These are phyloP conservation scores for Sebastes kiyomatsui DNA, from an alignment of 2,797 vertebrate genomes.

Conservation along the genomic window DNA sequence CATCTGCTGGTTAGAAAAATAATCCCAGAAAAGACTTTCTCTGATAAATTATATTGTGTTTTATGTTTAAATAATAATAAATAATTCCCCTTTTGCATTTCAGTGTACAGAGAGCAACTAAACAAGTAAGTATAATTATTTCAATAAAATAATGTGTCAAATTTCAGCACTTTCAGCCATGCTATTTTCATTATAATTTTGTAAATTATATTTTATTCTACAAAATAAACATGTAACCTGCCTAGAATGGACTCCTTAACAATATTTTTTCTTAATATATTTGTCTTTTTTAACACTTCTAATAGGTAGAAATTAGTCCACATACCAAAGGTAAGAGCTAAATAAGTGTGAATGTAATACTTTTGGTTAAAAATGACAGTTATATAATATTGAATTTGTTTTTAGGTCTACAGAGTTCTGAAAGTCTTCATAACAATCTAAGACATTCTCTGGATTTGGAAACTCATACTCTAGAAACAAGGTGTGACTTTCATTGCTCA, in stretches of 20 bases:
- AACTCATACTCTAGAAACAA: constrained; percentile 47
- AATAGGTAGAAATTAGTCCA: constrained; percentile 34
- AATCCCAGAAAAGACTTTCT: background rate
- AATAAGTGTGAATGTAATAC: background rate
- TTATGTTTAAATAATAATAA: background rate
- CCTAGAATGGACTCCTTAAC: background rate
- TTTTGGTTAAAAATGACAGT: background rate
- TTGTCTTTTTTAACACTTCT: background rate
- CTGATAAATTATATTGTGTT: background rate
- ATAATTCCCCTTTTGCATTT: constrained; percentile 27
- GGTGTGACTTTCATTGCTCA: constrained; percentile 41
- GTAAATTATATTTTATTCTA: background rate
- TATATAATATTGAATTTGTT: background rate
- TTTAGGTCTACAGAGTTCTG: constrained; percentile 33
- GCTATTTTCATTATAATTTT: background rate
- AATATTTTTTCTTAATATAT: background rate
- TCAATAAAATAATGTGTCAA: background rate
- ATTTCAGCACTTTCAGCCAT: background rate
- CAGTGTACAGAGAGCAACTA: constrained; percentile 19
- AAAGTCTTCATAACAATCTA: background rate
- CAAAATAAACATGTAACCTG: background rate
- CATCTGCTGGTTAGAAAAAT: constrained; percentile 56
- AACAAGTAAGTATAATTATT: constrained; percentile 44
- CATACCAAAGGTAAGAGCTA: constrained; percentile 37
- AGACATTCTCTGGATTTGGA: constrained; percentile 74